These are phyloP conservation scores for Eutolmus rufibarbis DNA, from an alignment of 2,888 invertebrate genomes.

Conservation along the genomic window DNA sequence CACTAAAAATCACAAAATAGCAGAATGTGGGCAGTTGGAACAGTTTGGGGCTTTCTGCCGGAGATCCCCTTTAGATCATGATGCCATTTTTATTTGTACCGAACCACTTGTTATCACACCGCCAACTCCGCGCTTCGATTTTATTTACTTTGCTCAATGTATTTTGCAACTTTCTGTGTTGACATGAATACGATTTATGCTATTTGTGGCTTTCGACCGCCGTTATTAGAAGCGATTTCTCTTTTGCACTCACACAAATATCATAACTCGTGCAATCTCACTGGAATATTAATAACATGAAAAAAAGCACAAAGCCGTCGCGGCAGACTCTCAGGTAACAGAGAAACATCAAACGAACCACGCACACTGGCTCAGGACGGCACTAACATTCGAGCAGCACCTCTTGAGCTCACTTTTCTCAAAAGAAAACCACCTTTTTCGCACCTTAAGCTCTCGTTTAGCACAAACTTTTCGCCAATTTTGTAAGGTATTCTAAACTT, in stretches of 20 bases:
- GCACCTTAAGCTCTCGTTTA: not conserved
- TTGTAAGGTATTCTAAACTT: not conserved
- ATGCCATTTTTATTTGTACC: not conserved
- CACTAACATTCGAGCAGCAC: not conserved
- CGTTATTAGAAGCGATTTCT: constrained; percentile 31
- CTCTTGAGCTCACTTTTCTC: not conserved
- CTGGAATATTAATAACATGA: not conserved
- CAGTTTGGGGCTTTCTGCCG: not conserved
- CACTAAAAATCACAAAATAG: not conserved
- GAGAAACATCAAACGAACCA: not conserved
- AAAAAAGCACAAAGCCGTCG: not conserved
- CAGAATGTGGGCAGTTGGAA: not conserved
- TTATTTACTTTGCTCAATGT: not conserved
- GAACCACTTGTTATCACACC: not conserved
- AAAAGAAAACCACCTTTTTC: not conserved
- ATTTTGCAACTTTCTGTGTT: constrained; percentile 3
- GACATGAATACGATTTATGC: constrained; percentile 21
- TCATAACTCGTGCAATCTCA: not conserved
- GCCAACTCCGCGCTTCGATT: not conserved
- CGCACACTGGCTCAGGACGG: not conserved
- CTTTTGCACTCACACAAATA: constrained; percentile 24
- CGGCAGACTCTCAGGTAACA: not conserved
- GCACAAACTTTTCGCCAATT: not conserved
- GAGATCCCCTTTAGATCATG: not conserved
- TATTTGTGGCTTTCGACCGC: constrained; percentile 19